Base-by-base conservation (phyloP, 2,888 invertebrate genomes). In the Acronicta aceris region DNA sequence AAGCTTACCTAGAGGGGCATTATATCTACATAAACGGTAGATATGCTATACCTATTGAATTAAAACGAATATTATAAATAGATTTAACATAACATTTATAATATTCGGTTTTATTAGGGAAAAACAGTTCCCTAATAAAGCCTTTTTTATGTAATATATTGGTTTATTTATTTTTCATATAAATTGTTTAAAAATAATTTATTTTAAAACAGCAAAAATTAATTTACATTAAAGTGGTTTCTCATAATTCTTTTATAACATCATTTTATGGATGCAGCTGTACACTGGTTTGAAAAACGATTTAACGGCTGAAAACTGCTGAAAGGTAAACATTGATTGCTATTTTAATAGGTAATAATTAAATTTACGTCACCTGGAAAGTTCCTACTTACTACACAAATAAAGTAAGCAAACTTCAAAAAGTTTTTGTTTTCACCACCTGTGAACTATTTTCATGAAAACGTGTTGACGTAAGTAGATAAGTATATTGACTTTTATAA, bases 291-390 rank as follows among this genome's bases (percentile, higher is more conserved):
- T 9, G 53, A 55, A 57, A 63, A 62, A 40, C 12, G 5, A 43
- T 52, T 50, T 69, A 48, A 62, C 46, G 41, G 13, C 40, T 54
- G 46, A 65, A 65, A 70, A n/a, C 38, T n/a, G 7, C 7, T n/a
- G 38, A 38, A n/a, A 41, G 49, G 48, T 52, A 62, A 46, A 65
- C 36, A 53, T 36, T 33, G 33, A 52, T 52, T 48, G 33, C 48
- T 27, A 49, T 30, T 69, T 36, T 52, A 41, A 45, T n/a, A n/a
- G 5, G n/a, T n/a, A 6, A 15, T 53, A 5, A 15, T 27, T 4
- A 46, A 16, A 7, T 53, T 62, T 47, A 43, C 42, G 60, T 46
- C 16, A 48, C 52, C 17, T 30, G 60, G 40, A 48, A 59, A 54
- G 13, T 36, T 6, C 12, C 36, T 30, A 36, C 10, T 13, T 2